Evolutionary conservation across 2,888 invertebrate species (phyloP).

Genomic region (Tenodera sinensis): DNA sequence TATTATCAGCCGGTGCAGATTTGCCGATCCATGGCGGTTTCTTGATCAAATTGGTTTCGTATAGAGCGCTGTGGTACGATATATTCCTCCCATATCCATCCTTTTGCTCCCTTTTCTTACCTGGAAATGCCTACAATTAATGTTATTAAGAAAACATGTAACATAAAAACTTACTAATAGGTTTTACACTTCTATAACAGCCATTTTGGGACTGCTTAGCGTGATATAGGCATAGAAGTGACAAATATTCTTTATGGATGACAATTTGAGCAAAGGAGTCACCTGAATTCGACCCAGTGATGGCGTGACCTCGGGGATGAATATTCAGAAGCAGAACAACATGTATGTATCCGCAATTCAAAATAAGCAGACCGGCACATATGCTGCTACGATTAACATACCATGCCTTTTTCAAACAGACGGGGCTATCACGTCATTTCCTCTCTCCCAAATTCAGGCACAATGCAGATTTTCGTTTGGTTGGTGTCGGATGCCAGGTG

Average conservation of each 20-base stretch:
- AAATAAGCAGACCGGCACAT: not conserved
- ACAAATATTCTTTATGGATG: not conserved
- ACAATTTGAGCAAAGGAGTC: not conserved
- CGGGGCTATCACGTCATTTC: not conserved
- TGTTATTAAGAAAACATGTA: too few relatives aligned
- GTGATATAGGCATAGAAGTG: not conserved
- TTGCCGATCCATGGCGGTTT: too few relatives aligned
- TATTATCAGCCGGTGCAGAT: too few relatives aligned
- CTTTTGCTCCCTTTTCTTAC: too few relatives aligned
- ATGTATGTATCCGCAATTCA: not conserved
- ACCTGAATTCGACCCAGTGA: not conserved
- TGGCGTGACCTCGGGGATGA: not conserved
- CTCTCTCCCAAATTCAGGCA: not conserved
- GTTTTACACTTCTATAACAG: too few relatives aligned
- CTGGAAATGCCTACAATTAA: too few relatives aligned
- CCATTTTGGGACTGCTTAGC: too few relatives aligned
- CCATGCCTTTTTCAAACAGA: not conserved
- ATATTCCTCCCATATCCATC: too few relatives aligned
- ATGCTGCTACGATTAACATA: not conserved
- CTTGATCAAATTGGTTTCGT: too few relatives aligned
- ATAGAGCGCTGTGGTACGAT: too few relatives aligned
- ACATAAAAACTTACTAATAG: too few relatives aligned
- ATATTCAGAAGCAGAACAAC: not conserved
- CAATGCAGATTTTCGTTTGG: not conserved
- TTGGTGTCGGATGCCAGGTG: not conserved